Conservation (phyloP, 2,888 invertebrate genomes). For the Philopedon plagiatum region DNA sequence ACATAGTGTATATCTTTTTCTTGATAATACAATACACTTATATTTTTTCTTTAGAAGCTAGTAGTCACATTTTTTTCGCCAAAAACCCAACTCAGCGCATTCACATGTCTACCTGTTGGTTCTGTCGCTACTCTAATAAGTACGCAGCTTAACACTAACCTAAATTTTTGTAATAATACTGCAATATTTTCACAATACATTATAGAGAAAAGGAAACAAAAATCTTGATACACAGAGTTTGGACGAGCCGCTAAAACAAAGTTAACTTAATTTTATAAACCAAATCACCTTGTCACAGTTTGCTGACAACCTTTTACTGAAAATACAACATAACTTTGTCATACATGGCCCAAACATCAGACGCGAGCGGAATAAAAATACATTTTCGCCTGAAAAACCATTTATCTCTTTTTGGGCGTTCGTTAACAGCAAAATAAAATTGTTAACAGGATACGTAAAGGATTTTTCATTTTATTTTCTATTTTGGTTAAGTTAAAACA, state of each 20-base stretch:
- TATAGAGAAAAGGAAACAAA: not conserved
- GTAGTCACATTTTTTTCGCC: too few species aligned
- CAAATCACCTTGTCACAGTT: constrained; percentile 1
- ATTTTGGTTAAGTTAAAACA: not conserved
- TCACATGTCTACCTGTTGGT: too few species aligned
- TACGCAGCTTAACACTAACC: too few species aligned
- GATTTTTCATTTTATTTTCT: constrained; percentile 3
- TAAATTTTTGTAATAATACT: too few species aligned
- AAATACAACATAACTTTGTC: constrained; percentile 10
- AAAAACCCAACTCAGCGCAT: too few species aligned
- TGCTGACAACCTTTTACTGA: not conserved
- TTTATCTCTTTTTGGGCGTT: constrained; percentile 14
- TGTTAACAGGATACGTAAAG: constrained; percentile 16
- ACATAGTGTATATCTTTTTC: too few species aligned
- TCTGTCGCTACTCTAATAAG: too few species aligned
- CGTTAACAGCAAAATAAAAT: constrained; percentile 26
- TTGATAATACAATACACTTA: too few species aligned
- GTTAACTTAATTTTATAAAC: constrained; percentile 14
- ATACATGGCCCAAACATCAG: not conserved
- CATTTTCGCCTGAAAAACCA: constrained; percentile 14
- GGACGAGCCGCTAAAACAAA: not conserved
- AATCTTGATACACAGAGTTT: not conserved
- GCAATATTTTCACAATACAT: too few species aligned
- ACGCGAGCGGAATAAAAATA: constrained; percentile 2
- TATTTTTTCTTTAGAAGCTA: too few species aligned